Conservation (phyloP, 2,888 invertebrate genomes). For the Campoplex nolae region DNA sequence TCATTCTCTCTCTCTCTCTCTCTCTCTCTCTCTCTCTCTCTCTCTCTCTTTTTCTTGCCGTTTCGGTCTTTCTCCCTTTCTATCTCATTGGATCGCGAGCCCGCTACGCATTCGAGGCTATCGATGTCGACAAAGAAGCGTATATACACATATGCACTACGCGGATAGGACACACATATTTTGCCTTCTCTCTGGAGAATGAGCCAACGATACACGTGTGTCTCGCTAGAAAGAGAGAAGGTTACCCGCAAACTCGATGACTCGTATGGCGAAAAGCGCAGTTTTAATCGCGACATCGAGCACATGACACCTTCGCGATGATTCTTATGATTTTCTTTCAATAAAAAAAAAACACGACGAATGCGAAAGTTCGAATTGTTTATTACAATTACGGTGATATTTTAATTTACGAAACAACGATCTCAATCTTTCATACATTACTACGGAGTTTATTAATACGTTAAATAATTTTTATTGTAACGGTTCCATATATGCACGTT, state of each 20-base stretch:
- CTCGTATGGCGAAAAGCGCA: conserved; percentile 60
- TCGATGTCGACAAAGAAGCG: conserved; percentile 56
- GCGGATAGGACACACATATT: conserved; percentile 32
- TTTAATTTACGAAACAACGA: not conserved
- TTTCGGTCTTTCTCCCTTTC: conserved; percentile 27
- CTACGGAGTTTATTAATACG: not conserved
- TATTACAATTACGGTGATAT: not conserved
- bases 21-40: conserved; percentile 3
- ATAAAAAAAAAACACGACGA: not conserved
- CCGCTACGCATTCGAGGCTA: conserved; percentile 57
- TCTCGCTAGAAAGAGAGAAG: conserved; percentile 45
- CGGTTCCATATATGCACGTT: no score
- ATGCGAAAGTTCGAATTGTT: not conserved
- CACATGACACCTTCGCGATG: conserved; percentile 45
- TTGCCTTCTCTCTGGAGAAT: conserved; percentile 62
- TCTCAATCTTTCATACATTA: not conserved
- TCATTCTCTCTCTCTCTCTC: not conserved
- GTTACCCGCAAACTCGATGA: conserved; percentile 41
- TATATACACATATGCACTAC: conserved; percentile 22
- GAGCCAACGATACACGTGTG: conserved; percentile 62
- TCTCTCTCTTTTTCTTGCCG: not conserved
- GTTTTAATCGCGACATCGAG: conserved; percentile 63
- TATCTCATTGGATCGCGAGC: conserved; percentile 23
- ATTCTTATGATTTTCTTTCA: conserved; percentile 6
- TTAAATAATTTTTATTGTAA: not conserved